Percentiles rank a stretch among this genome's conserved stretches.
Conservation (phyloP, 2,888 invertebrate genomes). For the Dynastes hyllus region DNA sequence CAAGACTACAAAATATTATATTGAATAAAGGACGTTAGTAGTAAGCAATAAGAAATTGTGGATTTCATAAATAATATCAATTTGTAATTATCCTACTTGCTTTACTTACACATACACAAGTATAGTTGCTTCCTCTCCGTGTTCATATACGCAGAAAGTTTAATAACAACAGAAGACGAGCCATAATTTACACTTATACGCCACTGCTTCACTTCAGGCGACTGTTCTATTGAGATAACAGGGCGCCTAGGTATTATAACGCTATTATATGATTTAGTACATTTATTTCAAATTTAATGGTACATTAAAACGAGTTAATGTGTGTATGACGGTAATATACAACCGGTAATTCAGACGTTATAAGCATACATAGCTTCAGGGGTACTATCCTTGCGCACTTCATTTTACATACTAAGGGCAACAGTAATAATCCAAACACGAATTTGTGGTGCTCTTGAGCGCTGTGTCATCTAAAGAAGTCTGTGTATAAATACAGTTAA, state of each 20-base stretch:
- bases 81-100: too few relatives aligned
- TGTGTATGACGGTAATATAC: constrained; percentile 29
- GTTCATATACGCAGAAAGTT: background rate
- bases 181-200: constrained; percentile 19
- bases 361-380: constrained; percentile 13
- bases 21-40: too few relatives aligned
- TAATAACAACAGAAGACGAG: constrained; percentile 16
- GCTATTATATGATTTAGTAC: constrained; percentile 43
- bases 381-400: background rate
- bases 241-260: constrained; percentile 33
- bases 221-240: constrained; percentile 42
- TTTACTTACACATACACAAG: background rate
- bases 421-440: background rate
- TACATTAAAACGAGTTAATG: constrained; percentile 41
- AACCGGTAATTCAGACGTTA: constrained; percentile 24
- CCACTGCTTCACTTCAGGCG: constrained; percentile 10
- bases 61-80: too few relatives aligned
- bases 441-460: background rate
- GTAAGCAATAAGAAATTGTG: too few relatives aligned
- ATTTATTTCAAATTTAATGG: constrained; percentile 50
- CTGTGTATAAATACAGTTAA: background rate
- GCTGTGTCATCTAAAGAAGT: background rate
- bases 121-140: background rate
- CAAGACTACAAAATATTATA: too few relatives aligned
- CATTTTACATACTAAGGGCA: background rate